phyloP scores from a whole-genome alignment of 2,113 vertebrate species.

The Silurus meridionalis region DNA sequence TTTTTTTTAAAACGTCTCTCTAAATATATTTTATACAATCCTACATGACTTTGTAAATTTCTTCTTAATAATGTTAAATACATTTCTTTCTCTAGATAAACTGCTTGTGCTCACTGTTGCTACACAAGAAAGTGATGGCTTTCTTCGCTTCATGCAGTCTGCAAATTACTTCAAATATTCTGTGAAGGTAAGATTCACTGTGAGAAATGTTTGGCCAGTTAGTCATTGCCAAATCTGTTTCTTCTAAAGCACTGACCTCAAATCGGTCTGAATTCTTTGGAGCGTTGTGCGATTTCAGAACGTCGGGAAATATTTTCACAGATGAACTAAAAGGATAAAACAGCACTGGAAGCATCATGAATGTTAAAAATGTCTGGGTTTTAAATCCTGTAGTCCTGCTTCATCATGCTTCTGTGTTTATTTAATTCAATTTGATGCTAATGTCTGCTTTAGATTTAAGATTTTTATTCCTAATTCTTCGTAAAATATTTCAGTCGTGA shows the following conservation, averaged over 20 bases:
- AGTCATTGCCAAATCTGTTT: not conserved
- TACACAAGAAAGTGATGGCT: slow-evolving; percentile 91
- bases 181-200: slow-evolving; percentile 82
- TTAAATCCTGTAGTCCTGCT: not conserved
- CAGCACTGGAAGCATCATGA: not conserved
- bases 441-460: not conserved
- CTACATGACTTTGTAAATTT: not conserved
- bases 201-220: slow-evolving; percentile 13
- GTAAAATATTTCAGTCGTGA: not conserved
- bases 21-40: not conserved
- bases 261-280: not conserved
- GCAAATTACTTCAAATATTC: slow-evolving; percentile 92
- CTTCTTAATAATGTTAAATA: not conserved
- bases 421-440: not conserved
- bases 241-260: slow-evolving; percentile 1
- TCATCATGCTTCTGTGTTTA: not conserved
- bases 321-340: not conserved
- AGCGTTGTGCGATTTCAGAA: not conserved
- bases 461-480: not conserved
- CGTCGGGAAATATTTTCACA: not conserved
- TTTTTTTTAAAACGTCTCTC: not conserved
- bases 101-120: slow-evolving; percentile 91
- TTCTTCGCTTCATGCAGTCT: slow-evolving; percentile 88
- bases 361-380: not conserved
- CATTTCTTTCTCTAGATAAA: slow-evolving; percentile 77